phyloP scores from a whole-genome alignment of 2,888 invertebrate species.

The Oscheius sp. region DNA sequence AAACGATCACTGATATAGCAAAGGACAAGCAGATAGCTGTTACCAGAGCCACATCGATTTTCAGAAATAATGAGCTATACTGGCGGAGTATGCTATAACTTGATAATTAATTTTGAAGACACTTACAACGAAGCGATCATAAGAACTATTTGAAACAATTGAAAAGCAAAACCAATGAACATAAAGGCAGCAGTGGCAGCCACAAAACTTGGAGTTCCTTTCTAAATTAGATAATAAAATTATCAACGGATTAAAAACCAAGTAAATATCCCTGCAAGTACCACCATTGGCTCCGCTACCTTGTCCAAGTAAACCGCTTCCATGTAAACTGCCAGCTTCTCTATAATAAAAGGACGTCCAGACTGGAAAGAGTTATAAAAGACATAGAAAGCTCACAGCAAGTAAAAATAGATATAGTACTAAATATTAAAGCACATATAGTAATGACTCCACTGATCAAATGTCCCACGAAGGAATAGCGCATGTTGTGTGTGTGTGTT shows the following conservation, averaged over 20 bases:
- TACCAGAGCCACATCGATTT: constrained; percentile 10
- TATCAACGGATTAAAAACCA: neutral
- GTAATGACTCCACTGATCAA: constrained; percentile 3
- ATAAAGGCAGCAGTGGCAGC: constrained; percentile 5
- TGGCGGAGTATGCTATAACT: neutral
- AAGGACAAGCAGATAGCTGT: constrained; percentile 2
- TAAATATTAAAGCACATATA: neutral
- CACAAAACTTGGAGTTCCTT: neutral
- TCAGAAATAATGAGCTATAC: neutral
- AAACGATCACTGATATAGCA: neutral
- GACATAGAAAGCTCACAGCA: neutral
- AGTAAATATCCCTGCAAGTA: neutral
- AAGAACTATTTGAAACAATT: neutral
- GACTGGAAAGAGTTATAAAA: neutral
- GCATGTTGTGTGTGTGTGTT: constrained; percentile 20
- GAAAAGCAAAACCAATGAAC: constrained; percentile 6
- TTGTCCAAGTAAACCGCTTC: constrained; percentile 8
- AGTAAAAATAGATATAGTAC: constrained; percentile 2
- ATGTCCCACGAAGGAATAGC: constrained; percentile 18
- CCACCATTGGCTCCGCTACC: neutral
- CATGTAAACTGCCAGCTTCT: constrained; percentile 3
- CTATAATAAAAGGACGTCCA: constrained; percentile 14
- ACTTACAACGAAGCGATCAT: constrained; percentile 1
- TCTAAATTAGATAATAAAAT: neutral
- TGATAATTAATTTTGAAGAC: neutral